A percentile compares a stretch with the other conserved stretches of the same genome.
phyloP scores from a whole-genome alignment of 2,113 vertebrate genomes.

The Pagrus major region DNA sequence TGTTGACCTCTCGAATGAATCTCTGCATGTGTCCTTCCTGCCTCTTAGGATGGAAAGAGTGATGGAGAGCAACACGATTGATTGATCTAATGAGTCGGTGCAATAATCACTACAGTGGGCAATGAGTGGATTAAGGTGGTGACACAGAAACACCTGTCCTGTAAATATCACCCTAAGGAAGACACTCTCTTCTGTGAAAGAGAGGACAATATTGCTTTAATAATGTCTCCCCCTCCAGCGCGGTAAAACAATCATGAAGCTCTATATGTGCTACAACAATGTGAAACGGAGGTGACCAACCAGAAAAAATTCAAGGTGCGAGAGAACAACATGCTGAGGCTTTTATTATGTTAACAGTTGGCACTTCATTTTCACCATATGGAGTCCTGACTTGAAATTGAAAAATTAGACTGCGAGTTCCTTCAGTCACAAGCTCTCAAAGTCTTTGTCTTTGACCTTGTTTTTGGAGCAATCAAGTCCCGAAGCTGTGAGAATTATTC shows the following conservation, averaged over 20 bases:
- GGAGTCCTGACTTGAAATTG: constrained; percentile 45
- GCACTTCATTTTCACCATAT: constrained; percentile 44
- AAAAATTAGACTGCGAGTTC: constrained; percentile 26
- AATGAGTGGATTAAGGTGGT: background rate
- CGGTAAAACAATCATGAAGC: background rate
- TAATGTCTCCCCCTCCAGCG: background rate
- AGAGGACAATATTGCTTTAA: background rate
- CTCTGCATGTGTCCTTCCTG: constrained; percentile 95
- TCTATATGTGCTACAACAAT: background rate
- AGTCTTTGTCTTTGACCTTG: constrained; percentile 44
- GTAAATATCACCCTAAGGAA: background rate
- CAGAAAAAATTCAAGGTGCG: constrained; percentile 37
- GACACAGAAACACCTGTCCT: background rate
- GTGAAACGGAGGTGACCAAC: constrained; percentile 36
- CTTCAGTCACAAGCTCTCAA: background rate
- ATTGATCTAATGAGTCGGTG: constrained; percentile 1
- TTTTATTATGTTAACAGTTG: constrained; percentile 60
- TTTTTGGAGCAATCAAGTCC: constrained; percentile 23
- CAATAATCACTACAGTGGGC: background rate
- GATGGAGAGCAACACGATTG: background rate
- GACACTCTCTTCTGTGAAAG: background rate
- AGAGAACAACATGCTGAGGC: constrained; percentile 32
- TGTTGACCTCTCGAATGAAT: constrained; percentile 98
- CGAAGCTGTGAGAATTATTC: constrained; percentile 5
- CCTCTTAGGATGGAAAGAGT: constrained; percentile 82